phyloP scores from a whole-genome alignment of 2,113 vertebrate species.

The Okapia johnstoni region DNA sequence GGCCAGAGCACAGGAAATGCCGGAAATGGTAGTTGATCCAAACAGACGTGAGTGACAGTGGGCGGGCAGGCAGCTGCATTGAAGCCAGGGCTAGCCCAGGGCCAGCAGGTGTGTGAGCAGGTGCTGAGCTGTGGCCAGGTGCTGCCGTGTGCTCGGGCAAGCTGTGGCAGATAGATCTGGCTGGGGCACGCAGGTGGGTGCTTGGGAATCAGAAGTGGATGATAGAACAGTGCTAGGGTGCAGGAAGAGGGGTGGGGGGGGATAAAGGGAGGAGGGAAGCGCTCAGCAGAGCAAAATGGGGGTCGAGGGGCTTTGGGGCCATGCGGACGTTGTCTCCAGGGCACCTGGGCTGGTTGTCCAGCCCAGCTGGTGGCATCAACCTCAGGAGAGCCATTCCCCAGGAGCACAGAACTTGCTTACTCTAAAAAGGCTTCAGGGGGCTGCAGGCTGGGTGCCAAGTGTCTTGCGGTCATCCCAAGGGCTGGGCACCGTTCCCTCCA shows the following conservation, averaged over 20 bases:
- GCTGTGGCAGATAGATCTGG: neutral
- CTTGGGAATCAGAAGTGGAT: neutral
- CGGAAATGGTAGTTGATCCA: neutral
- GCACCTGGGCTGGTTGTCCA: neutral
- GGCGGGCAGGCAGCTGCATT: rapidly evolving
- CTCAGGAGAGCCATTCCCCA: rapidly evolving
- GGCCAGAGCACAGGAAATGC: neutral
- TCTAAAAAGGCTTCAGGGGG: neutral
- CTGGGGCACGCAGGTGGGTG: neutral
- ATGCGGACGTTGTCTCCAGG: neutral
- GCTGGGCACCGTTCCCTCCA: neutral
- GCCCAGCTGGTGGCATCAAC: neutral
- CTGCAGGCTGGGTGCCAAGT: neutral
- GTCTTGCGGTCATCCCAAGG: neutral
- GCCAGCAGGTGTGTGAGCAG: neutral
- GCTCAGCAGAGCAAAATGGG: neutral
- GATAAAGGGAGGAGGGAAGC: neutral
- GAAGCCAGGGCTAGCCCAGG: neutral
- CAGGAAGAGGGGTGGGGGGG: neutral
- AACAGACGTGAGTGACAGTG: neutral
- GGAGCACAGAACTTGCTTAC: neutral
- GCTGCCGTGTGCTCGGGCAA: neutral
- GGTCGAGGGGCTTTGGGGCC: neutral
- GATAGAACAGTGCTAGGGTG: neutral
- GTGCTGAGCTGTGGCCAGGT: neutral